Conservation (phyloP, 1,140 invertebrate species). For the Chironomus tepperi region DNA sequence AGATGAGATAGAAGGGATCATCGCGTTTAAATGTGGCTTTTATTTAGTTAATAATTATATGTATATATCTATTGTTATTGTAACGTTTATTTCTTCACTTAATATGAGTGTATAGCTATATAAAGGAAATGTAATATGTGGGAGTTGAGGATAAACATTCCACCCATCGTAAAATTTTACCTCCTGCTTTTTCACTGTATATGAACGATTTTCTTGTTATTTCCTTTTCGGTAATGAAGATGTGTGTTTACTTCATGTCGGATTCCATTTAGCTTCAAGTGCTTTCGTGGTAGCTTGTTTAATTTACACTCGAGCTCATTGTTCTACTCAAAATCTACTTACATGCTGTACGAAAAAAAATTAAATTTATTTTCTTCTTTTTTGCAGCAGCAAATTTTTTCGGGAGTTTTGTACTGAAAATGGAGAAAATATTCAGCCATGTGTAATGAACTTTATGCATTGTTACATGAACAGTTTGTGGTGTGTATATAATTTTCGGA, state of each 20-base stretch:
- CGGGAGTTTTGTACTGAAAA: too few species aligned
- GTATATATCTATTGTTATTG: not conserved
- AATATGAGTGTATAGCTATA: not conserved
- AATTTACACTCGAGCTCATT: conserved; percentile 17
- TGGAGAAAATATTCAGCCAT: too few species aligned
- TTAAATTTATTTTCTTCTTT: too few species aligned
- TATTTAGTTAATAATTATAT: conserved; percentile 12
- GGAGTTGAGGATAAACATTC: not conserved
- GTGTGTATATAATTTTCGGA: too few species aligned
- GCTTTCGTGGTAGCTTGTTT: conserved; percentile 20
- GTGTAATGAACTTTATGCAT: conserved; percentile 12
- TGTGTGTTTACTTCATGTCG: conserved; percentile 23
- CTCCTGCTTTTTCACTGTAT: not conserved
- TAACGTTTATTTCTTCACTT: not conserved
- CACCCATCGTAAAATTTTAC: not conserved
- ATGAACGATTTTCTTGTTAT: conserved; percentile 18
- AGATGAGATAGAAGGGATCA: not conserved
- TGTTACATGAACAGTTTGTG: too few species aligned
- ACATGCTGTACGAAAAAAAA: too few species aligned
- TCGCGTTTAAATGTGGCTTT: conserved; percentile 12
- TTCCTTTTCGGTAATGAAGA: conserved; percentile 21
- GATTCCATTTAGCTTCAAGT: conserved; percentile 24
- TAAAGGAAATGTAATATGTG: not conserved
- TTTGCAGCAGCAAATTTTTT: too few species aligned
- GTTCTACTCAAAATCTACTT: not conserved